Evolutionary conservation across 2,888 invertebrate species (phyloP).

Genomic region (Ametastegia equiseti): DNA sequence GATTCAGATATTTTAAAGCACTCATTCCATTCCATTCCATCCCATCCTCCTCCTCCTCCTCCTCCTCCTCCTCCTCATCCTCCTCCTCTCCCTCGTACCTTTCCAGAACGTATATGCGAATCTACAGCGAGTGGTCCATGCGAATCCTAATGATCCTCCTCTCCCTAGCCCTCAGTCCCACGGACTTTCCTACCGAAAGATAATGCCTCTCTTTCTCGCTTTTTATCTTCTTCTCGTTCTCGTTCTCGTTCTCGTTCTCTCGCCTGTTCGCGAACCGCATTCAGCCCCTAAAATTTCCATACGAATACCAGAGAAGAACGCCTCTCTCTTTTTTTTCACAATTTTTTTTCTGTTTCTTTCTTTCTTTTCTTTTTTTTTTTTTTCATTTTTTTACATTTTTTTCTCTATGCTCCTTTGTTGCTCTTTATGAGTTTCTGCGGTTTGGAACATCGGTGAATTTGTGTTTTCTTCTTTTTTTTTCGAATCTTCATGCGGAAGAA

Average conservation of each 20-base stretch:
- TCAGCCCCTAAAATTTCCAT: slow-evolving; percentile 44
- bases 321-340: background rate
- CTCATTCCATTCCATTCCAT: background rate
- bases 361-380: background rate
- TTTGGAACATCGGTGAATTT: background rate
- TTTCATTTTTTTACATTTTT: background rate
- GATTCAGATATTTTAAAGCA: slow-evolving; percentile 38
- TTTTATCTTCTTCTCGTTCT: slow-evolving; percentile 24
- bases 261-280: slow-evolving; percentile 26
- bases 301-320: slow-evolving; percentile 29
- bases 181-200: slow-evolving; percentile 14
- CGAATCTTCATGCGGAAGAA: background rate
- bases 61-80: background rate
- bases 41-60: background rate
- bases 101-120: background rate
- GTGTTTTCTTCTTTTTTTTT: background rate
- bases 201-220: slow-evolving; percentile 6
- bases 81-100: background rate
- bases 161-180: background rate
- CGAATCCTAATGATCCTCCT: slow-evolving; percentile 42
- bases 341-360: background rate
- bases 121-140: slow-evolving; percentile 33
- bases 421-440: background rate
- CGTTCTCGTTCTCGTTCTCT: slow-evolving; percentile 15
- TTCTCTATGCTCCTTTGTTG: background rate